These are phyloP conservation scores for Drosophila kikkawai DNA, from an alignment of 1,140 invertebrate genomes.

Conservation along the genomic window DNA sequence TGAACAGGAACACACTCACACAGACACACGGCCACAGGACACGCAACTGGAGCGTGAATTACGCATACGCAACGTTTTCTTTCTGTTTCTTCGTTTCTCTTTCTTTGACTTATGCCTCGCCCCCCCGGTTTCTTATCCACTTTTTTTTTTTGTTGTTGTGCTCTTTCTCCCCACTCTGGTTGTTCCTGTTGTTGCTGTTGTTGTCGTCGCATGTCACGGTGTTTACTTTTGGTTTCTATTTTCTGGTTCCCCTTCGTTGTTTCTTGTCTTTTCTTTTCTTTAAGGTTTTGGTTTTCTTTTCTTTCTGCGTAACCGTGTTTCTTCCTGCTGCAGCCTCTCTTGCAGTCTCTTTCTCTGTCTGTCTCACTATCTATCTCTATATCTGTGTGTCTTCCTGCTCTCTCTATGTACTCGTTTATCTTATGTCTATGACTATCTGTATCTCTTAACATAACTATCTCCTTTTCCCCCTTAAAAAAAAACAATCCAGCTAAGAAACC, in stretches of 20 bases:
- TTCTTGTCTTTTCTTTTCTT: constrained; percentile 16
- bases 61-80: constrained; percentile 80
- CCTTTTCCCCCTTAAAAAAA: constrained; percentile 18
- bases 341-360: constrained; percentile 23
- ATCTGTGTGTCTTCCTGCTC: constrained; percentile 21
- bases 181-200: constrained; percentile 42
- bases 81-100: constrained; percentile 56
- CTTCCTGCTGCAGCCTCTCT: constrained; percentile 48
- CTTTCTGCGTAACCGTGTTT: constrained; percentile 55
- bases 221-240: constrained; percentile 72
- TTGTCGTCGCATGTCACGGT: constrained; percentile 75
- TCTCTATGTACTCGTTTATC: constrained; percentile 24
- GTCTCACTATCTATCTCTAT: constrained; percentile 17
- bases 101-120: constrained; percentile 30
- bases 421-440: constrained; percentile 43
- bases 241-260: constrained; percentile 32
- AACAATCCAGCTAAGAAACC: constrained; percentile 38
- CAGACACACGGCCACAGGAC: constrained; percentile 42
- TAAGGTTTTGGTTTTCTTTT: constrained; percentile 41
- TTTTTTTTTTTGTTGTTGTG: constrained; percentile 29
- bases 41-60: constrained; percentile 81
- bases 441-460: constrained; percentile 49
- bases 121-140: background rate
- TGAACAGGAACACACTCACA: constrained; percentile 24
- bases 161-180: constrained; percentile 23